A percentile compares a stretch with the other conserved stretches of the same genome.
phyloP scores from a whole-genome alignment of 2,888 invertebrate genomes.

The Acleris cristana region DNA sequence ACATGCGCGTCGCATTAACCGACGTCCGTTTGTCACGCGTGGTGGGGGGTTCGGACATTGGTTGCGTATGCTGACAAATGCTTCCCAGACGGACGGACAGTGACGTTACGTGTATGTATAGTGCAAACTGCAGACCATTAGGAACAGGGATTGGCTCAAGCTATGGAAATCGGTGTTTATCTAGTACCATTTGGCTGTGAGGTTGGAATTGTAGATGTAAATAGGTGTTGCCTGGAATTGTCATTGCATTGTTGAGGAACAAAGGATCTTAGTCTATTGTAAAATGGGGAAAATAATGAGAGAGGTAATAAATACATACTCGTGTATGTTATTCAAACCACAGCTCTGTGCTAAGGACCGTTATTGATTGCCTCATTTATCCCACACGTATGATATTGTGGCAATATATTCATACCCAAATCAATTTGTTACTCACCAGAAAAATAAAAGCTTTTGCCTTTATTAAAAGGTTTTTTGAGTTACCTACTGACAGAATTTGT shows the following conservation, averaged over 20 bases:
- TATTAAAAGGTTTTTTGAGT: too few species aligned
- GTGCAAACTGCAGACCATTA: constrained; percentile 7
- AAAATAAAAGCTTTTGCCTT: too few species aligned
- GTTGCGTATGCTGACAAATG: constrained; percentile 27
- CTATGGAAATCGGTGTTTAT: constrained; percentile 7
- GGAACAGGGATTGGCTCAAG: constrained; percentile 7
- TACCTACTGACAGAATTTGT: too few species aligned
- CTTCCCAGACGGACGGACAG: constrained; percentile 5
- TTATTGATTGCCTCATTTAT: too few species aligned
- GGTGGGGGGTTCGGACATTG: constrained; percentile 10
- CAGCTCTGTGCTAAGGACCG: too few species aligned
- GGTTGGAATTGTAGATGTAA: constrained; percentile 10
- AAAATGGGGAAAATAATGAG: neutral
- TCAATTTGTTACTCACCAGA: too few species aligned
- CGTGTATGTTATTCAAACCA: too few species aligned
- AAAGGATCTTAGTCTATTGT: neutral
- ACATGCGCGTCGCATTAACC: constrained; percentile 18
- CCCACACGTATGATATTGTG: too few species aligned
- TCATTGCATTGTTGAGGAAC: neutral
- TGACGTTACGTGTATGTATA: constrained; percentile 10
- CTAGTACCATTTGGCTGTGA: constrained; percentile 7
- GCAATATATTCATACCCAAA: too few species aligned
- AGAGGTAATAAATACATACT: too few species aligned
- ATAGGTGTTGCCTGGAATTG: neutral
- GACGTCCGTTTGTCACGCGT: constrained; percentile 28